These are phyloP conservation scores for Dicaeum eximium DNA, from an alignment of 2,113 vertebrate species.

Conservation along the genomic window DNA sequence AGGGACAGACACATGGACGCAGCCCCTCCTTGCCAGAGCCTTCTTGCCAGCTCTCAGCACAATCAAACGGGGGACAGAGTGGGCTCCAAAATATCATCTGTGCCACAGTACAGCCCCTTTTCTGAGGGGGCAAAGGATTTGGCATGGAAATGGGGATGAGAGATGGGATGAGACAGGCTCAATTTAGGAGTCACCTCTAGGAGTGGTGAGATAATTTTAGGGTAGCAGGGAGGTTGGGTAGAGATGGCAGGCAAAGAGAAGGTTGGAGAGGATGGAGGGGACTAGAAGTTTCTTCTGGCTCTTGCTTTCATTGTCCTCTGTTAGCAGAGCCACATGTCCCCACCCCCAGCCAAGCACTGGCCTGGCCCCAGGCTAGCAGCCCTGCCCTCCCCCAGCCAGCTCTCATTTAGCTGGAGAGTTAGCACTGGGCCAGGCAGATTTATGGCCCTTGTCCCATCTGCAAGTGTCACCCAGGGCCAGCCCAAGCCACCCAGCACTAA, in stretches of 20 bases:
- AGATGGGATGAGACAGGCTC: not conserved
- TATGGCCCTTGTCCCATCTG: conserved; percentile 48
- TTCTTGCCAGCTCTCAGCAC: not conserved
- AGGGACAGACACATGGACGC: accelerated
- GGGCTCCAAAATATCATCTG: not conserved
- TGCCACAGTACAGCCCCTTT: not conserved
- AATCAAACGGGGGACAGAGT: not conserved
- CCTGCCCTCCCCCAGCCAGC: not conserved
- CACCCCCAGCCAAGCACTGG: not conserved
- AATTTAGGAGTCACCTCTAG: not conserved
- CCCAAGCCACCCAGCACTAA: conserved; percentile 60
- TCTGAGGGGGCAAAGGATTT: not conserved
- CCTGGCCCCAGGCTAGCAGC: not conserved
- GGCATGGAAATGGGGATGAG: not conserved
- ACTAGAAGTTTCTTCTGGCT: not conserved
- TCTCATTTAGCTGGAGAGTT: conserved; percentile 64
- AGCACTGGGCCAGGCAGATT: conserved; percentile 56
- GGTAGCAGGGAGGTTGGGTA: not conserved
- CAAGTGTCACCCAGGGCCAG: conserved; percentile 41
- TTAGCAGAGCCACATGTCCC: not conserved
- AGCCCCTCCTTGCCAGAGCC: not conserved
- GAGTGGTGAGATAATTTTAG: not conserved
- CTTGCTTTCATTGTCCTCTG: not conserved
- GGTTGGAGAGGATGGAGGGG: not conserved
- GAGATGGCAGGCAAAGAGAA: not conserved